A percentile compares a stretch with the other conserved stretches of the same genome.
Evolutionary conservation across 2,797 vertebrate species (phyloP).

Genomic region (Sebastes elongatus): DNA sequence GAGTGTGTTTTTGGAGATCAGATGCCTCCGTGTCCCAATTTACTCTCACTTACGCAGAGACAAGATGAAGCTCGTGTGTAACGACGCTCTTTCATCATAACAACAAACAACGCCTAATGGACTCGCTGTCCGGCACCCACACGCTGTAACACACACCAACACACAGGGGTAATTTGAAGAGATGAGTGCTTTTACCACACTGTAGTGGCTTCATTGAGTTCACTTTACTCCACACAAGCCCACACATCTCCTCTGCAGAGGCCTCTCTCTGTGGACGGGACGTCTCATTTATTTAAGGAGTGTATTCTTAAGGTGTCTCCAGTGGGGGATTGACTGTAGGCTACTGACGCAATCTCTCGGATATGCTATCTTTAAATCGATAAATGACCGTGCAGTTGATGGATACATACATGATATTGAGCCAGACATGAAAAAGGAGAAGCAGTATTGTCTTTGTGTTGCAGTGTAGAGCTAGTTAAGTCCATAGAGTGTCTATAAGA

Average conservation of each 20-base stretch:
- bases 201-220: slow-evolving; percentile 50
- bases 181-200: slow-evolving; percentile 66
- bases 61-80: slow-evolving; percentile 50
- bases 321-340: not conserved
- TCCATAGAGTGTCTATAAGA: too few relatives aligned
- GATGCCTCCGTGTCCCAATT: slow-evolving; percentile 47
- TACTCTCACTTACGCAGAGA: slow-evolving; percentile 47
- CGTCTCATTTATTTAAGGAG: not conserved
- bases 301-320: not conserved
- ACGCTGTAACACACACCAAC: slow-evolving; percentile 5
- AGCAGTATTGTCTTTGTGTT: not conserved
- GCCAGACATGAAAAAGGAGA: not conserved
- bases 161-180: slow-evolving; percentile 48
- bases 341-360: not conserved
- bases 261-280: not conserved
- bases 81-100: slow-evolving; percentile 57
- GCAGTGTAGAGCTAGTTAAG: not conserved
- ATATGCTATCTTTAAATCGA: not conserved
- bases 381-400: too few relatives aligned
- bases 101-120: slow-evolving; percentile 67
- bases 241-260: slow-evolving; percentile 3
- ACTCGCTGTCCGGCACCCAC: slow-evolving; percentile 34
- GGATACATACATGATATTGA: not conserved
- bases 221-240: slow-evolving; percentile 39
- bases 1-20: slow-evolving; percentile 36